Conservation (phyloP, 1,140 invertebrate species). For the Cydia pomonella region DNA sequence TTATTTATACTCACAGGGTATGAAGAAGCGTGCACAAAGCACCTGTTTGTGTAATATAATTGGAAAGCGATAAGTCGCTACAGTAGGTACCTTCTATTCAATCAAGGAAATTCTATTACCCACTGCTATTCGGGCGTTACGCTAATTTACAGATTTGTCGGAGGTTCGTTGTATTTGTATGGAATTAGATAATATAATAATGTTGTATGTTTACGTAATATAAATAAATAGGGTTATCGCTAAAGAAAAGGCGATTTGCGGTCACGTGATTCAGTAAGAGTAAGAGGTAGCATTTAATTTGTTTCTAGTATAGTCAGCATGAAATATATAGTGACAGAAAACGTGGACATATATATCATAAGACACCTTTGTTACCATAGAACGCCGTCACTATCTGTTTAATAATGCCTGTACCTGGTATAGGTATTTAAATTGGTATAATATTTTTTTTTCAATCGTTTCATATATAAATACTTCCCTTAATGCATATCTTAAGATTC, state of each 20-base stretch:
- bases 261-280: no score
- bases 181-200: not conserved
- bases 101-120: slow-evolving; percentile 32
- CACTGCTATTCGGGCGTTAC: slow-evolving; percentile 24
- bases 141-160: slow-evolving; percentile 6
- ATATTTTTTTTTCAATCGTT: no score
- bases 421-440: no score
- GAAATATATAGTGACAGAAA: no score
- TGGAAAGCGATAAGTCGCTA: slow-evolving; percentile 28
- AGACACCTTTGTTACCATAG: no score
- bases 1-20: slow-evolving; percentile 6
- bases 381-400: no score
- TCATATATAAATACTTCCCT: no score
- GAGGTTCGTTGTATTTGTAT: not conserved
- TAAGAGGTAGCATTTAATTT: no score
- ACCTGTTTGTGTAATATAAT: slow-evolving; percentile 28
- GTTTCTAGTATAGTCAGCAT: no score
- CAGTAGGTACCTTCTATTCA: slow-evolving; percentile 25
- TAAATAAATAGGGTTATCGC: not conserved
- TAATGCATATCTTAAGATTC: no score
- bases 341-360: no score
- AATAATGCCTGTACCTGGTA: no score
- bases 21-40: not conserved
- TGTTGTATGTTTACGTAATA: not conserved
- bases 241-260: not conserved